Base-by-base conservation (phyloP, 1,140 invertebrate species). In the Bradynema listronoti region DNA sequence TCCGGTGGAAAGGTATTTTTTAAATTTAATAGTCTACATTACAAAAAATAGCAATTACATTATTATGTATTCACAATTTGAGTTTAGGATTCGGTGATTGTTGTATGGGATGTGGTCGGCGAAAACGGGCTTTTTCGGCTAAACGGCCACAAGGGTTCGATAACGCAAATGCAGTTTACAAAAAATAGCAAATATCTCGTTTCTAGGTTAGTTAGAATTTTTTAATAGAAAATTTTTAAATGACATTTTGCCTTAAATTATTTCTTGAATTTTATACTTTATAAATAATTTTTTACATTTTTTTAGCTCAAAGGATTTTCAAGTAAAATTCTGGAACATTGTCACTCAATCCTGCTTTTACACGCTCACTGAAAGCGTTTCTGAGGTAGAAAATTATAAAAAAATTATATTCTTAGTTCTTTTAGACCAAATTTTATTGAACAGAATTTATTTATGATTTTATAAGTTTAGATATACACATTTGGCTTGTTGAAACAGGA, bases 291-390 rank as follows among this genome's bases (percentile, higher is more conserved):
- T 33, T 33, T 6, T 25, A 63, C 11, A 25, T 41, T 33, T 22
- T 77, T 77, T 56, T 64, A 85, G 86, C 51, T 94, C 91, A 1
- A 93, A 90, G 79, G 94, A 99, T 79, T 87, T 87, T 14, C 89
- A 89, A 78, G 84, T 98, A 0, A 97, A 97, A 78, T 92, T 98
- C 78, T 98, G 93, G 93, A 90, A 97, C 81, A 80, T 97, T 53
- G 86, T 88, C 62, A 93, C 88, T 24, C 87, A 92, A 71, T 88
- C 91, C 75, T 96, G 93, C 79, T 97, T 97, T 71, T 88, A 89
- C 78, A 98, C 94, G 6, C 80, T 98, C 19, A 79, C 82, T 42
- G 81, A 80, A 39, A 82, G 83, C 68, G 67, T 79, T 45, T 80
- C 78, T 61, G 84, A 85, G 78, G 82, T 83, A 14, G 47, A 6